These are phyloP conservation scores for Gorsachius goisagi DNA, from an alignment of 2,113 vertebrate genomes.

Conservation along the genomic window DNA sequence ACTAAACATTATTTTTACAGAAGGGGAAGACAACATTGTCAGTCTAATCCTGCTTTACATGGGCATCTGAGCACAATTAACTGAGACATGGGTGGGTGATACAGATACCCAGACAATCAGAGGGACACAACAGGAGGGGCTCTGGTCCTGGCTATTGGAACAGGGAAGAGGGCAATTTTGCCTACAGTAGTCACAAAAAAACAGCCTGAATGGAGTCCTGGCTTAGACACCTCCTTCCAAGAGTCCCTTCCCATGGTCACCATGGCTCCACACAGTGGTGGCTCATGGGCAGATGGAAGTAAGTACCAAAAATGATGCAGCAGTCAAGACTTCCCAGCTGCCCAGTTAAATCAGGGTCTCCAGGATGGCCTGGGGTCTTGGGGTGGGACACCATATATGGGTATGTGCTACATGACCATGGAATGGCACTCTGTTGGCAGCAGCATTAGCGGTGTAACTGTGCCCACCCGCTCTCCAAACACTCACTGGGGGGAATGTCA, in stretches of 20 bases:
- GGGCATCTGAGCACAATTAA: not conserved
- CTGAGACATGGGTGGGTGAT: not conserved
- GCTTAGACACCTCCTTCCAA: not conserved
- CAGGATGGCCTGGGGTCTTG: not conserved
- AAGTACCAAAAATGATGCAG: not conserved
- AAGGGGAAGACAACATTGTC: not conserved
- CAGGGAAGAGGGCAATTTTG: not conserved
- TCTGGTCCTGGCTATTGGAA: not conserved
- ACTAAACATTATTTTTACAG: not conserved
- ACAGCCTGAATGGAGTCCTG: not conserved
- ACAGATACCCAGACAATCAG: not conserved
- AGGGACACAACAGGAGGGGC: not conserved
- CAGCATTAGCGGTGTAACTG: not conserved
- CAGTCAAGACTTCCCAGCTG: not conserved
- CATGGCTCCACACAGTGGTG: not conserved
- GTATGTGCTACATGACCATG: not conserved
- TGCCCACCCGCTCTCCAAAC: not conserved
- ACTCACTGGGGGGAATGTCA: not conserved
- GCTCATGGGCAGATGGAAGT: not conserved
- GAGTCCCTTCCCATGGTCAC: not conserved
- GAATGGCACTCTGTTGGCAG: not conserved
- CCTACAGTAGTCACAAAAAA: not conserved
- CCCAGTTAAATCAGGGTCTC: not conserved
- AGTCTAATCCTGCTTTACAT: not conserved
- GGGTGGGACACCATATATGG: not conserved